Base-by-base conservation (phyloP, 2,113 vertebrate genomes). In the Dryoscopus gambensis region DNA sequence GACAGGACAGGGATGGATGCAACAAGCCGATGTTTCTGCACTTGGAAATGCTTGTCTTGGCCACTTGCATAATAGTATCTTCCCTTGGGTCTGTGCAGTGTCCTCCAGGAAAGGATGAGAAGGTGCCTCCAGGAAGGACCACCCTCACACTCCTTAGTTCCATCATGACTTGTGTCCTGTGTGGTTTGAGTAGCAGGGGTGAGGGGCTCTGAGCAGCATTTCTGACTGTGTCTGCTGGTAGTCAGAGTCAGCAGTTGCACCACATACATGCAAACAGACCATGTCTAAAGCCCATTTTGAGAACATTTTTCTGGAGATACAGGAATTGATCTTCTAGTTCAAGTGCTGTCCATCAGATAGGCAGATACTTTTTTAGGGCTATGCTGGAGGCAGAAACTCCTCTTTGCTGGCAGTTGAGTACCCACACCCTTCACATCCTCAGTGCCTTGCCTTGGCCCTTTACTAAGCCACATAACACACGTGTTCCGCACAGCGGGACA, bases 381-480 rank as follows among this genome's bases (percentile, higher is more conserved):
- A 10, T 39, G 16, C 37, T 30, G 25, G 7, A 76, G 15, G 37
- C 21, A 69, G 28, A 68, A 90, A 52, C 18, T 64, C 57, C 18
- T 79, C 63, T 69, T 68, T 13, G 15, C 2, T 18, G 53, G 44
- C 33, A 76, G 30, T 15, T 42, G 46, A 64, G 22, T 25, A 22
- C 15, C n/a, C 40, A 80, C 17, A 77, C 5, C 6, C 8, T 70
- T 53, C 5, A 75, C 44, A 84, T 0, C 1, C n/a, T 69, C 3
- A 2, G 19, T 39, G 53, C 28, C 35, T 44, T 56, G 52, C 24
- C n/a, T 44, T 60, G 33, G 16, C 11, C 22, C 30, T 57, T 44
- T 37, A 31, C 3, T 7, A 55, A 62, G 24, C 21, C 37, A 53
- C 2, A 2, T 18, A 52, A 35, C 47, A 28, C 15, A 10, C 0